phyloP scores from a whole-genome alignment of 2,113 vertebrate genomes.

The Rhinolophus sinicus region DNA sequence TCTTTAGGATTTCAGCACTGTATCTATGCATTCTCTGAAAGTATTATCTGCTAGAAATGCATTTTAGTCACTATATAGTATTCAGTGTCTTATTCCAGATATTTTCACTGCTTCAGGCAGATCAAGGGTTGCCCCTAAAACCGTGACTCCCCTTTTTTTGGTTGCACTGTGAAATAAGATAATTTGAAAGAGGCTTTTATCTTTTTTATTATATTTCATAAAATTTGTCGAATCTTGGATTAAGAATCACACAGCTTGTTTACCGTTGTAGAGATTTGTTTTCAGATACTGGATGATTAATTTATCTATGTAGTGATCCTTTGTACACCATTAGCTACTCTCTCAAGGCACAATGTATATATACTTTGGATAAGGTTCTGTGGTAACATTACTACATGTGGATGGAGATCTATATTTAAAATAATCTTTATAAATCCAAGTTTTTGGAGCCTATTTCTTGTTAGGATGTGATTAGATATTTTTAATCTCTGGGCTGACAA shows the following conservation, averaged over 20 bases:
- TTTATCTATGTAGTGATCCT: not conserved
- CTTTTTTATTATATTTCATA: not conserved
- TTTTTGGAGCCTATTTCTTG: not conserved
- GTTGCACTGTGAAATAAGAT: not conserved
- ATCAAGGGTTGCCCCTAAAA: not conserved
- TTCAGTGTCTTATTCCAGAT: not conserved
- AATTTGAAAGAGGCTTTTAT: not conserved
- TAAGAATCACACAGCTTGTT: not conserved
- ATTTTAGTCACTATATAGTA: not conserved
- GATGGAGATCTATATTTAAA: not conserved
- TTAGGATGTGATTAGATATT: not conserved
- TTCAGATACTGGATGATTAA: not conserved
- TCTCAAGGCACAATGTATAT: not conserved
- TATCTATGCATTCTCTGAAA: not conserved
- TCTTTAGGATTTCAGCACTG: not conserved
- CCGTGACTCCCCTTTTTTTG: no score
- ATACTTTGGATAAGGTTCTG: not conserved
- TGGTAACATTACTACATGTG: not conserved
- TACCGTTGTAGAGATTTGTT: not conserved
- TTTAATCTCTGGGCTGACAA: not conserved
- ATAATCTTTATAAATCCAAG: not conserved
- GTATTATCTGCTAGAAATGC: not conserved
- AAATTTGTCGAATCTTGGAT: not conserved
- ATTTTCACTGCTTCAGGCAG: not conserved
- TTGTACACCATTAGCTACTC: not conserved